Conservation (phyloP, 2,113 vertebrate species). For the Rhegmatorhina hoffmannsi region DNA sequence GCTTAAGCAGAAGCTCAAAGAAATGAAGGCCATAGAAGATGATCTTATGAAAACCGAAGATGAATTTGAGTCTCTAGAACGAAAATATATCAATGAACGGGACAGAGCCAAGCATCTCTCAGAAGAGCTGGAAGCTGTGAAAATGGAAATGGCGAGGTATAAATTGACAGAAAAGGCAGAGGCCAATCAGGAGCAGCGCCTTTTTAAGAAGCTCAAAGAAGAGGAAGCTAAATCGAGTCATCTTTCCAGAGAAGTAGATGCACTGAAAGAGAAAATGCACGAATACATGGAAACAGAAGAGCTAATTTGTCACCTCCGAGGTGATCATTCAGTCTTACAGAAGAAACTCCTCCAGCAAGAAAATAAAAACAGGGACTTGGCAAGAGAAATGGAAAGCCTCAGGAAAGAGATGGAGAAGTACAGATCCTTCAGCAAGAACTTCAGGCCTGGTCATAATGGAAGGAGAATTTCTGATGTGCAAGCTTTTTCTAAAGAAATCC, state of each 20-base stretch:
- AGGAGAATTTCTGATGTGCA: slow-evolving; percentile 92
- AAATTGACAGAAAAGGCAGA: slow-evolving; percentile 92
- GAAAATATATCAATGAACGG: slow-evolving; percentile 83
- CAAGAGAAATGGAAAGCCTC: slow-evolving; percentile 92
- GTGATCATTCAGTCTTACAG: slow-evolving; percentile 87
- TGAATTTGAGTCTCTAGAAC: slow-evolving; percentile 89
- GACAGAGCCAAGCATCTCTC: slow-evolving; percentile 86
- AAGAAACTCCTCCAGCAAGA: slow-evolving; percentile 94
- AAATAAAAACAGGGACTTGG: slow-evolving; percentile 90
- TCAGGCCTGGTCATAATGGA: slow-evolving; percentile 87
- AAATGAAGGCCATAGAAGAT: slow-evolving; percentile 91
- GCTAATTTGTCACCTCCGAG: slow-evolving; percentile 86
- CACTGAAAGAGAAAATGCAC: slow-evolving; percentile 95
- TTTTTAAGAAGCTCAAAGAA: slow-evolving; percentile 91
- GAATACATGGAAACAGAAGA: slow-evolving; percentile 93
- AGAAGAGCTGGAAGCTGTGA: slow-evolving; percentile 88
- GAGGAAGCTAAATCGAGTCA: slow-evolving; percentile 93
- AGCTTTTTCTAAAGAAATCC: slow-evolving; percentile 91
- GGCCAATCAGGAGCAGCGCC: slow-evolving; percentile 87
- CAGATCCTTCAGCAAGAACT: slow-evolving; percentile 89
- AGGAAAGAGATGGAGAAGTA: slow-evolving; percentile 92
- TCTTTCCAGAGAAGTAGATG: slow-evolving; percentile 89
- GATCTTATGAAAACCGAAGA: slow-evolving; percentile 92
- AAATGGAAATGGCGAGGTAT: slow-evolving; percentile 88
- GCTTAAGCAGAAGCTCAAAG: slow-evolving; percentile 88